phyloP scores from a whole-genome alignment of 2,113 vertebrate genomes.

The Maylandia zebra region DNA sequence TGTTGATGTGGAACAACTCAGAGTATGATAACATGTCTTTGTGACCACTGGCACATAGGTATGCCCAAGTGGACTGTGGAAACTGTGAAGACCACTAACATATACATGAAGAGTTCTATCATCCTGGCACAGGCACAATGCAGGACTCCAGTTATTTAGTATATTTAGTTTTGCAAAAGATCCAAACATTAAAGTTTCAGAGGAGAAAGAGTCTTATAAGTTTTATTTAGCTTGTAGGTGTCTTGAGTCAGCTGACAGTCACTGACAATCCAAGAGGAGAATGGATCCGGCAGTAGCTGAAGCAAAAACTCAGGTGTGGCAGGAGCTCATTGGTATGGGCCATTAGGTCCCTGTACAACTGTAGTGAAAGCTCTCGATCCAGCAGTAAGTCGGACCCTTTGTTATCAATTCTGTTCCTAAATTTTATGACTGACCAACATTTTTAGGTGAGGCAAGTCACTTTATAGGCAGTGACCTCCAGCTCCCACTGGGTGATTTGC shows the following conservation, averaged over 20 bases:
- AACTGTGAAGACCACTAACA: background rate
- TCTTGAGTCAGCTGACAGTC: background rate
- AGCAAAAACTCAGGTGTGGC: background rate
- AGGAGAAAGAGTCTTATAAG: background rate
- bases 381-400: fast-evolving
- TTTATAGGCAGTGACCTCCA: background rate
- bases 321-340: background rate
- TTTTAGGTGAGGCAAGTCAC: background rate
- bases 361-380: background rate
- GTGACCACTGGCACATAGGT: background rate
- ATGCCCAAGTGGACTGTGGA: background rate
- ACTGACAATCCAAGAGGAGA: background rate
- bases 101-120: background rate
- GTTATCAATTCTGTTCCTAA: background rate
- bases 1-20: background rate
- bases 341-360: background rate
- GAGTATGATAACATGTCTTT: background rate
- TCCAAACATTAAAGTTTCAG: background rate
- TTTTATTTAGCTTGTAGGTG: background rate
- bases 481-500: background rate
- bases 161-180: fast-evolving
- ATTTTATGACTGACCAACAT: background rate
- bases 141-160: background rate
- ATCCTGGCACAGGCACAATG: background rate
- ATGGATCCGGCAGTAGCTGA: background rate